Evolutionary conservation across 1,140 invertebrate species (phyloP).

Genomic region (Procambarus virginalis): DNA sequence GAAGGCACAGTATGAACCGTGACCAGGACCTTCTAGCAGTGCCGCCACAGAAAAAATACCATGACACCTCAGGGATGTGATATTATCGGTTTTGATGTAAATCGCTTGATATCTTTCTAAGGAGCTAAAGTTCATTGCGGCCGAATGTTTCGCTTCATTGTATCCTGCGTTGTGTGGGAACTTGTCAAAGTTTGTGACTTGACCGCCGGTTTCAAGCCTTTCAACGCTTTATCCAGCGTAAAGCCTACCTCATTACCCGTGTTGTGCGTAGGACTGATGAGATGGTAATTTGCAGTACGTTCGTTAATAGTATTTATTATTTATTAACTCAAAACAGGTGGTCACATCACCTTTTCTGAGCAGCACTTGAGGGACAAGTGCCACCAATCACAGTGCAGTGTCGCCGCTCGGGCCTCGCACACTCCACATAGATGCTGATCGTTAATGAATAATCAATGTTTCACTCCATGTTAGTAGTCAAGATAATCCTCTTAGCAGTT

Average conservation of each 20-base stretch:
- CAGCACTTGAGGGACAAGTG: constrained; percentile 9
- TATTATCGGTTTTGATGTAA: constrained; percentile 11
- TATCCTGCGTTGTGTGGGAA: constrained; percentile 47
- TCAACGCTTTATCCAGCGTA: too few species aligned
- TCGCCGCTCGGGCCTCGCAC: constrained; percentile 16
- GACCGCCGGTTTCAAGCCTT: constrained; percentile 37
- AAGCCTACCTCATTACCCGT: not conserved
- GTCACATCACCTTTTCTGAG: constrained; percentile 24
- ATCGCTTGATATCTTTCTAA: not conserved
- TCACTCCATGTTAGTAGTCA: not conserved
- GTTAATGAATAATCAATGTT: not conserved
- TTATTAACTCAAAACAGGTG: not conserved
- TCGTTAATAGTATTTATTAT: not conserved
- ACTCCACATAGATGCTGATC: constrained; percentile 8
- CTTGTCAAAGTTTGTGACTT: constrained; percentile 30
- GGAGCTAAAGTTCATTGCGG: constrained; percentile 32
- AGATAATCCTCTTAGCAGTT: not conserved
- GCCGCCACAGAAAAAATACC: constrained; percentile 61
- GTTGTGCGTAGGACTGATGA: not conserved
- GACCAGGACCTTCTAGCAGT: constrained; percentile 67
- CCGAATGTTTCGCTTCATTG: constrained; percentile 34
- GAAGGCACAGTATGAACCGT: constrained; percentile 66
- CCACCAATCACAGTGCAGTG: constrained; percentile 23
- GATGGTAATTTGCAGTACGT: not conserved
- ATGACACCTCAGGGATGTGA: constrained; percentile 43